These are phyloP conservation scores for Mus spicilegus DNA, from an alignment of 2,113 vertebrate species.

Conservation along the genomic window DNA sequence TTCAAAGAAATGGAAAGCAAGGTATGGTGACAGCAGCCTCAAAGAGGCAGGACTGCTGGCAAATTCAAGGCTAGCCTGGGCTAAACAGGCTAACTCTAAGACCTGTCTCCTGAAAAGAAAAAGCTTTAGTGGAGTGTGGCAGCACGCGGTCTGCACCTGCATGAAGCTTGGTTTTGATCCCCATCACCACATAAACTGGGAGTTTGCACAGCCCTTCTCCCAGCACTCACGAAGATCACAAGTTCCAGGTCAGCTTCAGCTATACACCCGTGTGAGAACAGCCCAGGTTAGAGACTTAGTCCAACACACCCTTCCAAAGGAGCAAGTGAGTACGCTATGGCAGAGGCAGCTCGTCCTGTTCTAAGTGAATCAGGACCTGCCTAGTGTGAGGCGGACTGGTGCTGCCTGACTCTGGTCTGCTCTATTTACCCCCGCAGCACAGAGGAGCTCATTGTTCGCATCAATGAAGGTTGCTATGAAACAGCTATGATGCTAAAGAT, in stretches of 20 bases:
- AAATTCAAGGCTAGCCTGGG: not conserved
- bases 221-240: not conserved
- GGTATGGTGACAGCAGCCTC: not conserved
- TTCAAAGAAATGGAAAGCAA: not conserved
- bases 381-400: not conserved
- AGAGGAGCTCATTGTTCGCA: not conserved
- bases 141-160: fast-evolving
- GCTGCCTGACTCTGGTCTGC: not conserved
- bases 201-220: not conserved
- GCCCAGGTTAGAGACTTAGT: not conserved
- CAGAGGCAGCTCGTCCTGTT: too few relatives aligned
- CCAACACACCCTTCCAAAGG: not conserved
- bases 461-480: conserved; percentile 41
- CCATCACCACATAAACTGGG: not conserved
- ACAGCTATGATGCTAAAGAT: conserved; percentile 77
- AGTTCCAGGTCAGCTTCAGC: not conserved
- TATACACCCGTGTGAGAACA: not conserved
- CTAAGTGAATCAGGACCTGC: fast-evolving
- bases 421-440: fast-evolving
- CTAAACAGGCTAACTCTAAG: not conserved
- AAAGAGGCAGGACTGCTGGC: not conserved
- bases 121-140: not conserved
- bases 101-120: not conserved
- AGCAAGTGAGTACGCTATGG: not conserved
- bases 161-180: not conserved